These are phyloP conservation scores for Hypercompe scribonia DNA, from an alignment of 2,888 invertebrate species.

Conservation along the genomic window DNA sequence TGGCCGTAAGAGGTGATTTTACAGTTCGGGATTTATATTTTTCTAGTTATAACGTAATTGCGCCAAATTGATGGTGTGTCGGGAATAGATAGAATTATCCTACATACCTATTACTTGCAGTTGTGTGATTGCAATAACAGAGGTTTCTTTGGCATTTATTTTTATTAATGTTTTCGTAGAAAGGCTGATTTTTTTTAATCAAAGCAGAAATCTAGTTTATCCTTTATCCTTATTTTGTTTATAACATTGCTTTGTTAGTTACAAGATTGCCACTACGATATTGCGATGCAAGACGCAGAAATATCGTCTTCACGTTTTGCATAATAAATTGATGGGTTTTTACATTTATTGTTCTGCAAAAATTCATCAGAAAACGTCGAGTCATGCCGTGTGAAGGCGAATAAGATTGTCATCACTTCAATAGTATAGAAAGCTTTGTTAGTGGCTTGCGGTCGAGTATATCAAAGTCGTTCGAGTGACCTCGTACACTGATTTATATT, in stretches of 20 bases:
- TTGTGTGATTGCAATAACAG: too few species aligned
- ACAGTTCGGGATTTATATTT: too few species aligned
- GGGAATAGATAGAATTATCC: too few species aligned
- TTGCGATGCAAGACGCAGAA: neutral
- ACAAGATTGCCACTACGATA: neutral
- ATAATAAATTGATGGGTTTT: neutral
- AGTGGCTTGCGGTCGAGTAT: neutral
- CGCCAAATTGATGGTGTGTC: too few species aligned
- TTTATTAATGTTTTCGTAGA: neutral
- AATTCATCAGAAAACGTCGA: neutral
- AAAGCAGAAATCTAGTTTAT: neutral
- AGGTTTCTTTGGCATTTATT: neutral
- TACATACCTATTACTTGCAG: too few species aligned
- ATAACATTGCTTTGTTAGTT: neutral
- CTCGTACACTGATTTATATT: constrained; percentile 1
- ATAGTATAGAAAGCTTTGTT: neutral
- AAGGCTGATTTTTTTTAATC: neutral
- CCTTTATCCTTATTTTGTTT: neutral
- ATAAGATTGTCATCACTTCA: neutral
- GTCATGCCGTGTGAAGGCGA: neutral
- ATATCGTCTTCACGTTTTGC: neutral
- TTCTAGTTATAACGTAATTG: too few species aligned
- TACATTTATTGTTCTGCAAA: neutral
- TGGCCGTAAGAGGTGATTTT: too few species aligned
- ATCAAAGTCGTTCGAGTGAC: neutral